phyloP scores from a whole-genome alignment of 2,888 invertebrate genomes.

The Thereva nobilitata region DNA sequence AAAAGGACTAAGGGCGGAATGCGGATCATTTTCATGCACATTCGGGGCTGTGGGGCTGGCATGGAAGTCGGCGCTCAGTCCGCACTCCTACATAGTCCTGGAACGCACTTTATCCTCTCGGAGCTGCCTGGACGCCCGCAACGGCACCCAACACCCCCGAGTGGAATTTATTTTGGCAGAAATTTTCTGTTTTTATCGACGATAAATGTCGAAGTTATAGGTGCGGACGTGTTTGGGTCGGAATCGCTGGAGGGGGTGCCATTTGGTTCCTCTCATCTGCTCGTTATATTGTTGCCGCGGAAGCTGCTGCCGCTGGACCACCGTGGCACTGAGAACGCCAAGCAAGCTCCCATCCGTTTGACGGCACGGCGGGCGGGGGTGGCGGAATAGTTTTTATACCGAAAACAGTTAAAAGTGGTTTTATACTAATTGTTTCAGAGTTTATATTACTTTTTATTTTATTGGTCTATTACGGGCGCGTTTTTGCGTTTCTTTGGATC shows the following conservation, averaged over 20 bases:
- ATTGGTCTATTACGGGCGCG: slow-evolving; percentile 41
- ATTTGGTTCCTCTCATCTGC: slow-evolving; percentile 21
- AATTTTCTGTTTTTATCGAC: slow-evolving; percentile 40
- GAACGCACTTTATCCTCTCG: slow-evolving; percentile 10
- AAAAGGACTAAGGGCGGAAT: slow-evolving; percentile 28
- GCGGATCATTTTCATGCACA: slow-evolving; percentile 30
- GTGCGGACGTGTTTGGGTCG: slow-evolving; percentile 41
- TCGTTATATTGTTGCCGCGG: slow-evolving; percentile 26
- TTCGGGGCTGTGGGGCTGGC: neutral
- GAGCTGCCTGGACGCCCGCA: slow-evolving; percentile 8
- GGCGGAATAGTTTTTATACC: slow-evolving; percentile 40
- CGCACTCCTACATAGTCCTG: slow-evolving; percentile 16
- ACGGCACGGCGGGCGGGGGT: too few species aligned
- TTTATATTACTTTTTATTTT: slow-evolving; percentile 43
- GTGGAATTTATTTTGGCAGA: slow-evolving; percentile 38
- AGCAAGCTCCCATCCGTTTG: neutral
- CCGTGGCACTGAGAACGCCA: neutral
- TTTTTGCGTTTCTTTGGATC: slow-evolving; percentile 31
- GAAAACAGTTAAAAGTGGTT: slow-evolving; percentile 41
- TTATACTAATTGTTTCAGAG: slow-evolving; percentile 43
- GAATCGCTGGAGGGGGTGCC: slow-evolving; percentile 33
- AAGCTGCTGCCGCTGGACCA: neutral
- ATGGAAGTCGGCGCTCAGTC: slow-evolving; percentile 9
- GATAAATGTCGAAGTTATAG: slow-evolving; percentile 41
- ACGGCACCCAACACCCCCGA: slow-evolving; percentile 21